These are phyloP conservation scores for Plestiodon gilberti DNA, from an alignment of 2,113 vertebrate genomes.

Conservation along the genomic window DNA sequence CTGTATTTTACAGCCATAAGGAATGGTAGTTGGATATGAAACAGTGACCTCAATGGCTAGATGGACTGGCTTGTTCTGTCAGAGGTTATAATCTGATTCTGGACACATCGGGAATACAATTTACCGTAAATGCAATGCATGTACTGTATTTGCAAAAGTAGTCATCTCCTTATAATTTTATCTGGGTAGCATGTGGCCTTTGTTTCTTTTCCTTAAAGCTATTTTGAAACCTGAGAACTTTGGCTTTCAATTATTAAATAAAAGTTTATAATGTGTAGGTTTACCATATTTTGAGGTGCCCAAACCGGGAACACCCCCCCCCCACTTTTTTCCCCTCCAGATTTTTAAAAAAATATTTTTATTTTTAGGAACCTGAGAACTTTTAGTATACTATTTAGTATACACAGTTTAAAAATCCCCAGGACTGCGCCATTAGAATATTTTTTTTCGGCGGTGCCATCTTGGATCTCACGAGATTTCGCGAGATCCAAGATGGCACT, in stretches of 20 bases:
- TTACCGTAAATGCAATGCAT: background rate
- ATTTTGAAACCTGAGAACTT: background rate
- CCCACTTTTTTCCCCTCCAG: too few species aligned
- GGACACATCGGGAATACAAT: constrained; percentile 37
- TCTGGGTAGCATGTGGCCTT: background rate
- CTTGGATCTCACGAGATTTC: too few species aligned
- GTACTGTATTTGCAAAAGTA: background rate
- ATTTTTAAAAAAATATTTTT: too few species aligned
- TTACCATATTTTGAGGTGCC: too few species aligned
- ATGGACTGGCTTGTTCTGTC: constrained; percentile 44
- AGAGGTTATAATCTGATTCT: constrained; percentile 65
- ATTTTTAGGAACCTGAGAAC: too few species aligned
- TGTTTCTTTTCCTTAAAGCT: constrained; percentile 13
- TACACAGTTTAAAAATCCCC: too few species aligned
- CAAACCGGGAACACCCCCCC: too few species aligned
- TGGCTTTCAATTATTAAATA: background rate
- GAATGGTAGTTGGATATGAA: constrained; percentile 49
- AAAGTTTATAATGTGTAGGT: background rate
- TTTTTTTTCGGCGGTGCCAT: too few species aligned
- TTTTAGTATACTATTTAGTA: too few species aligned
- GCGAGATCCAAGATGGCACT: too few species aligned
- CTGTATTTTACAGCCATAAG: constrained; percentile 36
- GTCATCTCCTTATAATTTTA: constrained; percentile 25
- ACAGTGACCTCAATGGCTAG: constrained; percentile 51
- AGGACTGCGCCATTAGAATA: too few species aligned